These are phyloP conservation scores for Bos indicus DNA, from an alignment of 2,113 vertebrate genomes.

Conservation along the genomic window DNA sequence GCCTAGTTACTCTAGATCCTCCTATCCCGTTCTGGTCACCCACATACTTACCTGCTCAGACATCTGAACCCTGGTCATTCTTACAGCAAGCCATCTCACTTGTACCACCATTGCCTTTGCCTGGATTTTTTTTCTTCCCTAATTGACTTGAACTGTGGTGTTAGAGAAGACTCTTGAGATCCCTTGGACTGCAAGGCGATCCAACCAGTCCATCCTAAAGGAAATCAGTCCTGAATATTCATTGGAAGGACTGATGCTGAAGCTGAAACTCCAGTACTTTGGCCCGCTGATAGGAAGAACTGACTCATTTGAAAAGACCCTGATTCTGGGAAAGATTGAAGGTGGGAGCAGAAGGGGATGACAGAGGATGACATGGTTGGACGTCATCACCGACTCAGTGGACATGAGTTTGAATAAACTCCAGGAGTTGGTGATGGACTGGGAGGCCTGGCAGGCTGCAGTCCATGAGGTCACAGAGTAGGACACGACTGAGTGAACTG, in stretches of 20 bases:
- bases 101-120: not conserved
- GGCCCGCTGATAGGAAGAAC: not conserved
- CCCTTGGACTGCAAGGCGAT: not conserved
- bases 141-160: not conserved
- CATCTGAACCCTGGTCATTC: not conserved
- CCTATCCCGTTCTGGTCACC: not conserved
- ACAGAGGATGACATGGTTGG: not conserved
- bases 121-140: not conserved
- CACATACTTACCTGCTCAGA: not conserved
- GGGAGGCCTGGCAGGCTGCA: not conserved
- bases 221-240: not conserved
- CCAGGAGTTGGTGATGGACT: not conserved
- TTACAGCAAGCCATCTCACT: not conserved
- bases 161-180: not conserved
- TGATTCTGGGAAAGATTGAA: not conserved
- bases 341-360: rapidly evolving
- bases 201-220: not conserved
- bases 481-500: not conserved
- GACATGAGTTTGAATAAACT: not conserved
- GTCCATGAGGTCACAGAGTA: not conserved
- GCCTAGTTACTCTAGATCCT: rapidly evolving
- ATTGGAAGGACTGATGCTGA: not conserved
- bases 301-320: not conserved
- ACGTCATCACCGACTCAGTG: not conserved
- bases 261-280: not conserved